phyloP scores from a whole-genome alignment of 2,797 vertebrate species.

The Sebastes kiyomatsui region DNA sequence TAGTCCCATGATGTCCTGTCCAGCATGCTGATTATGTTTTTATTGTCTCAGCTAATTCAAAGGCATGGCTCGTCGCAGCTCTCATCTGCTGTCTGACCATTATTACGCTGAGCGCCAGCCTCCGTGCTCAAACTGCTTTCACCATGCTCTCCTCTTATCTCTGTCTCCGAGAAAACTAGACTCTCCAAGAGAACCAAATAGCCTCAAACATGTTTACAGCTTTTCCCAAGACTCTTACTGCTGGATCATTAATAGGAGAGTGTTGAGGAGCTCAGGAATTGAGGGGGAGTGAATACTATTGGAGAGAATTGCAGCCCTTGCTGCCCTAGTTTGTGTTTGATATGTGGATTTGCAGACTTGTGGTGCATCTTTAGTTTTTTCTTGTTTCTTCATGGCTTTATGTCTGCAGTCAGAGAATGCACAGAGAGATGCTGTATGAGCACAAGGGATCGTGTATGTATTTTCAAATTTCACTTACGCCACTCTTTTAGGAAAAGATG shows the following conservation, averaged over 20 bases:
- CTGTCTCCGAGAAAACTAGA: neutral
- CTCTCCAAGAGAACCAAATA: constrained; percentile 6
- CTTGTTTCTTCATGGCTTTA: neutral
- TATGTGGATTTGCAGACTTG: neutral
- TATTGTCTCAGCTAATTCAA: constrained; percentile 24
- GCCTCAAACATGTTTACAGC: constrained; percentile 26
- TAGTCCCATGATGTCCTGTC: neutral
- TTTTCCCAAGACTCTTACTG: constrained; percentile 3
- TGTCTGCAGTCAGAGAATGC: constrained; percentile 8
- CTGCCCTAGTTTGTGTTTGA: neutral
- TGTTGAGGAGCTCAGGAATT: constrained; percentile 4
- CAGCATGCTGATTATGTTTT: constrained; percentile 53
- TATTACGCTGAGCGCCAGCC: neutral
- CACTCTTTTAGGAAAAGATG: neutral
- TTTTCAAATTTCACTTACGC: neutral
- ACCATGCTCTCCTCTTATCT: constrained; percentile 31
- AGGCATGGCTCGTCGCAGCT: constrained; percentile 34
- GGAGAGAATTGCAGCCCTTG: neutral
- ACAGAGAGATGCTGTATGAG: neutral
- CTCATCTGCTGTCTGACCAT: constrained; percentile 31
- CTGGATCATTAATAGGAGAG: constrained; percentile 20
- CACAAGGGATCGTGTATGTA: neutral
- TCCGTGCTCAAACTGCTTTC: constrained; percentile 22
- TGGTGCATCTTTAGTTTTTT: neutral
- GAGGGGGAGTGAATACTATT: neutral